Conservation (phyloP, 2,113 vertebrate genomes). For the Mohoua ochrocephala region DNA sequence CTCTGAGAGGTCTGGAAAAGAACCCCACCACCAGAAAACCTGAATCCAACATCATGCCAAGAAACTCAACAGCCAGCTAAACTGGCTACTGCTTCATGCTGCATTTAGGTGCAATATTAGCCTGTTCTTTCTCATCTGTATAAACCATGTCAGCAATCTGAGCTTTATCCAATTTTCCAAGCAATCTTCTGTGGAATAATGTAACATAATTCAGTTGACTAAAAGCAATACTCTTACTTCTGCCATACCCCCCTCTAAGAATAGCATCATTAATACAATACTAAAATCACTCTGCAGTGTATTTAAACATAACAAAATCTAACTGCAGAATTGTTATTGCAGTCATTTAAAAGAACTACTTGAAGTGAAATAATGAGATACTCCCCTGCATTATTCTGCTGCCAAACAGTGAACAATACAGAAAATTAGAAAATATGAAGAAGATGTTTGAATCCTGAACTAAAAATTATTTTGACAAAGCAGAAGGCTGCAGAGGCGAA, state of each 20-base stretch:
- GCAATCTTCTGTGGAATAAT: background rate
- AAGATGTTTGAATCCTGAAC: background rate
- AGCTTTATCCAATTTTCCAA: slow-evolving; percentile 5
- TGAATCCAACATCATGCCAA: background rate
- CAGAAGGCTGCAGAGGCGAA: background rate
- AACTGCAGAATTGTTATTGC: background rate
- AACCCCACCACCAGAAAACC: background rate
- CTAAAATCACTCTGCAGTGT: background rate
- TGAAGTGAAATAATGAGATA: background rate
- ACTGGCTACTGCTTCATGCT: background rate
- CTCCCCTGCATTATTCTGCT: background rate
- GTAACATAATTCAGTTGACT: background rate
- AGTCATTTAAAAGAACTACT: background rate
- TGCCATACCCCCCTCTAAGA: background rate
- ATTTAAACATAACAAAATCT: background rate
- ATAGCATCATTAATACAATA: background rate
- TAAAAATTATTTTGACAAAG: background rate
- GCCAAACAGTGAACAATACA: background rate
- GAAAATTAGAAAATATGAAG: background rate
- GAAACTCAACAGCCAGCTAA: background rate
- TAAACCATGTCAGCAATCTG: background rate
- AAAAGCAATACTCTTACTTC: background rate
- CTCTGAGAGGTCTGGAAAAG: background rate
- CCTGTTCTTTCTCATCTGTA: background rate
- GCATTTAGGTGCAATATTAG: background rate